Evolutionary conservation across 2,888 invertebrate species (phyloP).

Genomic region (Spialia ferax): DNA sequence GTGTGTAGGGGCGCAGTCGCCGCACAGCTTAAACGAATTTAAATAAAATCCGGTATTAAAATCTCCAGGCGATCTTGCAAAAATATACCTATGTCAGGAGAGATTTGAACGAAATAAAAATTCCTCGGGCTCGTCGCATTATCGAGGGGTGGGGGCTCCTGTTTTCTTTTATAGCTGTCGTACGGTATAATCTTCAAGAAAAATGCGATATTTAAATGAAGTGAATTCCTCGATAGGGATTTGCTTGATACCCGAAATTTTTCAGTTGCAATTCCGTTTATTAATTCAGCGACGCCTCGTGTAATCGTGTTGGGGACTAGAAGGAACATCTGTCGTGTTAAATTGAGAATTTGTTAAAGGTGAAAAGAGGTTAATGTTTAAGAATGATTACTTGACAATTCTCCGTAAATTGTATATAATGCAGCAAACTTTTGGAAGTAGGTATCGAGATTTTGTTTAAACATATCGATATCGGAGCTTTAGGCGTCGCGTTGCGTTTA

Average conservation of each 20-base stretch:
- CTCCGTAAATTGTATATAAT: constrained; percentile 28
- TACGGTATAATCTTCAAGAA: constrained; percentile 86
- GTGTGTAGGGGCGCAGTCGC: constrained; percentile 78
- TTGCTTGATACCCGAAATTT: constrained; percentile 73
- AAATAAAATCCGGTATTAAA: constrained; percentile 85
- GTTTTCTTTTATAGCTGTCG: constrained; percentile 87
- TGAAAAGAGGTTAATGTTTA: constrained; percentile 37
- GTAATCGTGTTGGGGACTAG: constrained; percentile 56
- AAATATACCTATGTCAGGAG: constrained; percentile 85
- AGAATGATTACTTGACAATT: constrained; percentile 33
- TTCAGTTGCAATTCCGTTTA: constrained; percentile 76
- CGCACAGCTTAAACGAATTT: constrained; percentile 83
- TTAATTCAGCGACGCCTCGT: constrained; percentile 66
- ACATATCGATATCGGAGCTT: constrained; percentile 65
- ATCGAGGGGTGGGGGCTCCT: constrained; percentile 82
- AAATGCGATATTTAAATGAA: constrained; percentile 87
- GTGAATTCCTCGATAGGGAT: constrained; percentile 79
- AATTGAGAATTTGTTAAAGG: constrained; percentile 41
- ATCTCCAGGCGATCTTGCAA: constrained; percentile 82
- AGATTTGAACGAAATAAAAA: constrained; percentile 86
- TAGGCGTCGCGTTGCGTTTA: constrained; percentile 59
- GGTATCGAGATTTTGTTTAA: constrained; percentile 48
- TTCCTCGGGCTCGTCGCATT: constrained; percentile 84
- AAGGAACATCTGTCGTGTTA: constrained; percentile 56
- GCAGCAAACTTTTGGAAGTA: constrained; percentile 16